Evolutionary conservation across 2,797 vertebrate genomes (phyloP), one percentile per base, ranked within the genome.

Genomic region (Lagodon rhomboides): DNA sequence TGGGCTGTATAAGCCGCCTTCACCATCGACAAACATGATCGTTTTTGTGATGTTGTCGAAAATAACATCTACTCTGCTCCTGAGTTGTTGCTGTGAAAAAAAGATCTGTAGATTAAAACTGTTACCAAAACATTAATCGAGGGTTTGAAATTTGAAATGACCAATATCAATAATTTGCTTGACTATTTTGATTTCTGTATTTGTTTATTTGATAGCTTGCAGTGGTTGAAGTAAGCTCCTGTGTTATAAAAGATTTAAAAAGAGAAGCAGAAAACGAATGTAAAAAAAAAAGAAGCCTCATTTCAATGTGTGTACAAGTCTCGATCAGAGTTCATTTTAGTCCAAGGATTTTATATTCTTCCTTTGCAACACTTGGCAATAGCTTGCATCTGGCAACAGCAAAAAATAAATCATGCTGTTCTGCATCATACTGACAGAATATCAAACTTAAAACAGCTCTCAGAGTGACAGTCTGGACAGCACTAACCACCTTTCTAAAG

Each of bases 391-490:
- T 50, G 62, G 49, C 61, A 38, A 30, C n/a, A n/a, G 20, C 68
- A 73, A 6, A 53, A 72, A 43, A 25, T 16, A 30, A 60, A 63
- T 58, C 59, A 60, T 50, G 18, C 12, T 58, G 22, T 0, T 60
- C 12, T 59, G 66, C 12, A 70, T 62, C 16, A 38, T 12, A 3
- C 61, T 51, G 53, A 58, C 41, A 75, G 38, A 27, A 61, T 30
- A 70, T 68, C 44, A 79, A 63, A 74, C 60, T 53, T 66, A 70
- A 38, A 63, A 65, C 56, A 46, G 63, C 44, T 55, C 4, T 60
- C 25, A 17, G 34, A 61, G 50, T 12, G 74, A 80, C 61, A 67
- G 68, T 25, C 18, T 12, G 50, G 43, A 58, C 44, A 60, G 22
- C 61, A 38, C 27, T 70, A 70, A 74, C 54, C 38, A 20, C 54